phyloP scores from a whole-genome alignment of 2,113 vertebrate genomes.

The Macrotis lagotis region DNA sequence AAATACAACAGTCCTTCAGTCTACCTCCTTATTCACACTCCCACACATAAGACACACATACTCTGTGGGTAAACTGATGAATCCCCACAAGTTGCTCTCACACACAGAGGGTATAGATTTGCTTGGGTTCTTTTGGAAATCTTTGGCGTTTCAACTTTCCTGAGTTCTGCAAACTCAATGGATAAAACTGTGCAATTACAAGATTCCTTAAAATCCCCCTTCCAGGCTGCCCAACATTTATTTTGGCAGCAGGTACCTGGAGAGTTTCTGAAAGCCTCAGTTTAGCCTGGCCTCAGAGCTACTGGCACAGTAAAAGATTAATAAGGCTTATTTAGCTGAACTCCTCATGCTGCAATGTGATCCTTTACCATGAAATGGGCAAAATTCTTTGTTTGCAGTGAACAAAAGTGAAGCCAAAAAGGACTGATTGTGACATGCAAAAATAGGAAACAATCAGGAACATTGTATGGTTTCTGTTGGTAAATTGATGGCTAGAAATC shows the following conservation, averaged over 20 bases:
- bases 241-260: constrained; percentile 73
- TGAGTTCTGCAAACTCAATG: constrained; percentile 66
- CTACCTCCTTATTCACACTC: neutral
- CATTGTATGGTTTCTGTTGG: constrained; percentile 30
- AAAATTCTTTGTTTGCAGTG: constrained; percentile 71
- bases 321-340: constrained; percentile 77
- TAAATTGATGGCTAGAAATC: constrained; percentile 49
- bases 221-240: constrained; percentile 73
- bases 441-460: constrained; percentile 54
- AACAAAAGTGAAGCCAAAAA: constrained; percentile 67
- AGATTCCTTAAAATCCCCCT: constrained; percentile 77
- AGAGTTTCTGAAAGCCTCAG: constrained; percentile 71
- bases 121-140: constrained; percentile 51
- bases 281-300: constrained; percentile 73
- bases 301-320: constrained; percentile 78
- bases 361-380: constrained; percentile 71
- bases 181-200: constrained; percentile 65
- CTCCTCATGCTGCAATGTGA: constrained; percentile 67
- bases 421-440: neutral
- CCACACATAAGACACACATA: neutral
- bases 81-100: constrained; percentile 35
- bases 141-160: constrained; percentile 70
- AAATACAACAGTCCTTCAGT: constrained; percentile 6
- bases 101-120: constrained; percentile 9
- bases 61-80: neutral